Conservation (phyloP, 2,888 invertebrate species). For the Strigamia transsilvanica region DNA sequence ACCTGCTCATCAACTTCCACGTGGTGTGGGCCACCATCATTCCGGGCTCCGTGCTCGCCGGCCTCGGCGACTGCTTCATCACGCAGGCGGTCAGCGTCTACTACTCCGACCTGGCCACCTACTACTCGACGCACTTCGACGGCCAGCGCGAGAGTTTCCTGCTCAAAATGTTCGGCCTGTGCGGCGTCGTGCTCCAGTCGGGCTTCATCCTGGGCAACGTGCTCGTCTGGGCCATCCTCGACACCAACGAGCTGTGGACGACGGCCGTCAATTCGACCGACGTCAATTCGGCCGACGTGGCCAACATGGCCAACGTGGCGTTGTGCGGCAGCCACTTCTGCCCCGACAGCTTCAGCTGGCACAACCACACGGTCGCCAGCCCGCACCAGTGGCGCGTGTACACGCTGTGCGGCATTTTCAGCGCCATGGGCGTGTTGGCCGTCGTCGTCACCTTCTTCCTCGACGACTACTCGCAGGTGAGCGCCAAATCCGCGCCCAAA, state of each 20-base stretch:
- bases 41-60: conserved; percentile 11
- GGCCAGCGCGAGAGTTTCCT: conserved; percentile 43
- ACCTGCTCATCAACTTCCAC: conserved; percentile 48
- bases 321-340: conserved; percentile 43
- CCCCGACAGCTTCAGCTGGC: neutral
- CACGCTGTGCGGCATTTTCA: conserved; percentile 40
- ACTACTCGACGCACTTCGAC: conserved; percentile 12
- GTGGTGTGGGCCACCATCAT: conserved; percentile 52
- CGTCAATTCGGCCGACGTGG: neutral
- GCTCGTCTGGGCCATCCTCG: conserved; percentile 49
- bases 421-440: conserved; percentile 35
- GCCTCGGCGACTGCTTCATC: conserved; percentile 49
- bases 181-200: conserved; percentile 23
- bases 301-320: neutral
- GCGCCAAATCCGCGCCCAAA: neutral
- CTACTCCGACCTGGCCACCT: conserved; percentile 30
- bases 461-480: conserved; percentile 30
- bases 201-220: conserved; percentile 50
- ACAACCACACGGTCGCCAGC: neutral
- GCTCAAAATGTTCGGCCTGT: conserved; percentile 41
- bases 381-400: conserved; percentile 44
- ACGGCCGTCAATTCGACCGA: neutral
- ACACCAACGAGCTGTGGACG: conserved; percentile 42
- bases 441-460: neutral
- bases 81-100: conserved; percentile 50